These are phyloP conservation scores for Hanleya hanleyi DNA, from an alignment of 2,888 invertebrate genomes.

Conservation along the genomic window DNA sequence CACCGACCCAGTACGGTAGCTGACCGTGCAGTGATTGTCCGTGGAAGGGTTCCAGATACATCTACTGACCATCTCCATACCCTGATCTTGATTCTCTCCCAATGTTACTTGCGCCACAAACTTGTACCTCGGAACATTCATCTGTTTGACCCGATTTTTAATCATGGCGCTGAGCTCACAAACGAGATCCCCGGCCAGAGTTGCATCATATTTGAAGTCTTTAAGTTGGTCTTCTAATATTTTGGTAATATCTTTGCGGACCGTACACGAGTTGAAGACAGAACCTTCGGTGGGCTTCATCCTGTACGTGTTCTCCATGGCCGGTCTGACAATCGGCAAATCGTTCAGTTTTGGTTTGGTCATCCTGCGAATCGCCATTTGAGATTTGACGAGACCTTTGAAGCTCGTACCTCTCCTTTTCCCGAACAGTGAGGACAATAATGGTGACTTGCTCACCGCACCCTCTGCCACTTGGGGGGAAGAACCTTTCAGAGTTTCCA, in stretches of 20 bases:
- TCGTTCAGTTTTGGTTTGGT: too few relatives aligned
- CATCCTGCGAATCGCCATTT: too few relatives aligned
- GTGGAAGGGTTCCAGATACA: conserved; percentile 47
- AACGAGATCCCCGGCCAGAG: conserved; percentile 33
- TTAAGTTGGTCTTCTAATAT: conserved; percentile 38
- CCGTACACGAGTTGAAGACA: conserved; percentile 28
- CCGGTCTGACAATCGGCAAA: too few relatives aligned
- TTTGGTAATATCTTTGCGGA: conserved; percentile 25
- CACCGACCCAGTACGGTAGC: conserved; percentile 40
- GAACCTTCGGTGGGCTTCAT: conserved; percentile 42
- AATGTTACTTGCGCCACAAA: conserved; percentile 47
- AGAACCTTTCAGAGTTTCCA: too few relatives aligned
- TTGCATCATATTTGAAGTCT: conserved; percentile 37
- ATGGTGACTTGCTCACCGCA: too few relatives aligned
- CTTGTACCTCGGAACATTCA: conserved; percentile 44
- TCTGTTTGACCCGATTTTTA: conserved; percentile 41
- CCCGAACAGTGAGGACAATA: too few relatives aligned
- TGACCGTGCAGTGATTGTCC: conserved; percentile 41
- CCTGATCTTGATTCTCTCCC: conserved; percentile 46
- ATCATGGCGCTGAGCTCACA: conserved; percentile 45
- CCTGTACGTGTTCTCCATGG: conserved; percentile 53
- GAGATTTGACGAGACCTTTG: too few relatives aligned
- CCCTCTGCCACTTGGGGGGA: too few relatives aligned
- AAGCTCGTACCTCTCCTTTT: too few relatives aligned
- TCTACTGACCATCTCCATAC: conserved; percentile 49